These are phyloP conservation scores for Rambutsinella grinnellia DNA, from an alignment of 2,888 invertebrate genomes.

Conservation along the genomic window DNA sequence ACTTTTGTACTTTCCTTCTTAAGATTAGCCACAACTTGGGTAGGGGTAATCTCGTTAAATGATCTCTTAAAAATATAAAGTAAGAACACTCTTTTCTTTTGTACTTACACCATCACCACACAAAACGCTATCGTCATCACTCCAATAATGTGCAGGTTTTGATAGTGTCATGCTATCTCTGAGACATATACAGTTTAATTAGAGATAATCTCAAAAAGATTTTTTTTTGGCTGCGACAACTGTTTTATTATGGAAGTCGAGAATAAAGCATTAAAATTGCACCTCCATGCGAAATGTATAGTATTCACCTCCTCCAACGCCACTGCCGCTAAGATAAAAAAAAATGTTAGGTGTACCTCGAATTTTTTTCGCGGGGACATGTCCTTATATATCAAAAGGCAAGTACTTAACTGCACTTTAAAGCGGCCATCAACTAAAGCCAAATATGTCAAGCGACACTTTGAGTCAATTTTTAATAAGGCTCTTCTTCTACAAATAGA, in stretches of 20 bases:
- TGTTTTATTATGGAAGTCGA: neutral
- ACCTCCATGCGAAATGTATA: neutral
- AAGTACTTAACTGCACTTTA: slow-evolving; percentile 56
- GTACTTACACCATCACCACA: too few species aligned
- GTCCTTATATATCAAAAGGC: slow-evolving; percentile 56
- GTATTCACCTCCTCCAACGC: neutral
- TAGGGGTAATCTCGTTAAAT: neutral
- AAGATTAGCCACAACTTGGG: too few species aligned
- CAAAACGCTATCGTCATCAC: neutral
- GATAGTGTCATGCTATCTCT: too few species aligned
- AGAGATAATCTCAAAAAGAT: neutral
- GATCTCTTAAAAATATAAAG: neutral
- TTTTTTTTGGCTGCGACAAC: neutral
- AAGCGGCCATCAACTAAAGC: slow-evolving; percentile 48
- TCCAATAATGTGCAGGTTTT: neutral
- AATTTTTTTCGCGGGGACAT: slow-evolving; percentile 40
- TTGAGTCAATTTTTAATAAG: slow-evolving; percentile 50
- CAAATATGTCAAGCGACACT: slow-evolving; percentile 40
- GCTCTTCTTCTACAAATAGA: slow-evolving; percentile 53
- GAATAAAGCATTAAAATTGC: neutral
- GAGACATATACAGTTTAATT: neutral
- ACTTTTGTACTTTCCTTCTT: too few species aligned
- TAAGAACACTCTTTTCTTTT: neutral
- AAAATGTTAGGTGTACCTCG: slow-evolving; percentile 43
- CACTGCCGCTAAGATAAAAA: neutral